These are phyloP conservation scores for Luperina testacea DNA, from an alignment of 2,888 invertebrate species.

Conservation along the genomic window DNA sequence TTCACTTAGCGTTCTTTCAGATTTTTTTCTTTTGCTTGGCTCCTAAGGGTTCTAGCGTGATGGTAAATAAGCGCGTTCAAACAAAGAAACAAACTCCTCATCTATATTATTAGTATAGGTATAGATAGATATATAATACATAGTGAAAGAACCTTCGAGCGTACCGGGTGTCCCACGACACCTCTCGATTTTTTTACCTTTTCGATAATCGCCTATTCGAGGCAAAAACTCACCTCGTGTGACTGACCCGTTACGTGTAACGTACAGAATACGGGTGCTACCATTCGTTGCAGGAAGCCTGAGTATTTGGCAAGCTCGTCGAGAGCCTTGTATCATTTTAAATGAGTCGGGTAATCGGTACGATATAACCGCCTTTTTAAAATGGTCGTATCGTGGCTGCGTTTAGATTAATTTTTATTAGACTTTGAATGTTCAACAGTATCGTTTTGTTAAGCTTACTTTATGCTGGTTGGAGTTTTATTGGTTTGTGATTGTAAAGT, in stretches of 20 bases:
- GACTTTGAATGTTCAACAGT: slow-evolving; percentile 53
- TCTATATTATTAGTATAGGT: too few species aligned
- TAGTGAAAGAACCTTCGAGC: neutral
- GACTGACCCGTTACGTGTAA: neutral
- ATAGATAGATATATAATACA: neutral
- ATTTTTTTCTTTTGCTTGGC: too few species aligned
- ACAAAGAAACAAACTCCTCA: too few species aligned
- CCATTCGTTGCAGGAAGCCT: slow-evolving; percentile 71
- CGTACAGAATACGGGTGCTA: slow-evolving; percentile 66
- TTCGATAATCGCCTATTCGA: neutral
- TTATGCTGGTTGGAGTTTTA: slow-evolving; percentile 34
- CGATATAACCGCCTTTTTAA: slow-evolving; percentile 77
- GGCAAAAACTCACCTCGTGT: neutral
- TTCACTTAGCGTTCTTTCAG: too few species aligned
- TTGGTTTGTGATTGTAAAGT: slow-evolving; percentile 19
- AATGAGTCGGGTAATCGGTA: slow-evolving; percentile 85
- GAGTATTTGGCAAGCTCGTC: slow-evolving; percentile 84
- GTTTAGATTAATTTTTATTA: slow-evolving; percentile 67
- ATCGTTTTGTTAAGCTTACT: slow-evolving; percentile 49
- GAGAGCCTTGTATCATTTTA: slow-evolving; percentile 86
- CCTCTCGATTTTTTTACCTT: neutral
- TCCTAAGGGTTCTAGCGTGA: too few species aligned
- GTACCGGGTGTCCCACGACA: neutral
- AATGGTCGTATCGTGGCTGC: slow-evolving; percentile 51
- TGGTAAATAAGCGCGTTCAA: too few species aligned